These are phyloP conservation scores for Eulithis prunata DNA, from an alignment of 2,888 invertebrate species.

Conservation along the genomic window DNA sequence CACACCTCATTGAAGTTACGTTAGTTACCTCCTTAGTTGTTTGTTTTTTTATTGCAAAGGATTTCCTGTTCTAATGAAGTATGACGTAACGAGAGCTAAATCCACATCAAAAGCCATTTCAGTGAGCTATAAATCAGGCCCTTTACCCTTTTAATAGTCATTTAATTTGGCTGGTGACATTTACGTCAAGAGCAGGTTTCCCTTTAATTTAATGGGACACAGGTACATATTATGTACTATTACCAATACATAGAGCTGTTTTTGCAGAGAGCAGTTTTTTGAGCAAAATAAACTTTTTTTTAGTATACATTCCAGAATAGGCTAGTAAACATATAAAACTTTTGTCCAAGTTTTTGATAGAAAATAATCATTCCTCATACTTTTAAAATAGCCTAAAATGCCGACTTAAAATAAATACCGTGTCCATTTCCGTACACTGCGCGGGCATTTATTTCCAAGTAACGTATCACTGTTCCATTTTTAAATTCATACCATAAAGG, in stretches of 20 bases:
- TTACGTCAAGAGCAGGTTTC: conserved; percentile 26
- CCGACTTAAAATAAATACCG: no score
- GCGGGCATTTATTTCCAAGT: conserved; percentile 6
- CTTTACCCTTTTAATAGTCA: conserved; percentile 29
- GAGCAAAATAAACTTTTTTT: no score
- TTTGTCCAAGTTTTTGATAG: no score
- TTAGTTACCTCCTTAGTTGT: conserved; percentile 1
- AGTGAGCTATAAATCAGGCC: conserved; percentile 27
- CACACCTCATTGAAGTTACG: background rate
- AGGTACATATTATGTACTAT: background rate
- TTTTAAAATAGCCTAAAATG: no score
- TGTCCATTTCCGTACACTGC: background rate
- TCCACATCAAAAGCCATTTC: conserved; percentile 27
- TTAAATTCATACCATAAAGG: background rate
- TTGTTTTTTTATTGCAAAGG: conserved; percentile 3
- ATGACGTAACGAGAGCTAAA: conserved; percentile 19
- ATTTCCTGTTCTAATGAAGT: conserved; percentile 10
- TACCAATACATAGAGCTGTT: background rate
- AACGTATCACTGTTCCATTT: conserved; percentile 1
- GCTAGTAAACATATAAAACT: no score
- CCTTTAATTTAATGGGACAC: conserved; percentile 20
- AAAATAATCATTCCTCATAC: no score
- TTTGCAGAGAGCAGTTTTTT: no score
- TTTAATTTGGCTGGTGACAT: conserved; percentile 30
- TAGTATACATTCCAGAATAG: no score